Evolutionary conservation across 2,113 vertebrate genomes (phyloP).

Genomic region (Cyanoramphus novaezelandiae): DNA sequence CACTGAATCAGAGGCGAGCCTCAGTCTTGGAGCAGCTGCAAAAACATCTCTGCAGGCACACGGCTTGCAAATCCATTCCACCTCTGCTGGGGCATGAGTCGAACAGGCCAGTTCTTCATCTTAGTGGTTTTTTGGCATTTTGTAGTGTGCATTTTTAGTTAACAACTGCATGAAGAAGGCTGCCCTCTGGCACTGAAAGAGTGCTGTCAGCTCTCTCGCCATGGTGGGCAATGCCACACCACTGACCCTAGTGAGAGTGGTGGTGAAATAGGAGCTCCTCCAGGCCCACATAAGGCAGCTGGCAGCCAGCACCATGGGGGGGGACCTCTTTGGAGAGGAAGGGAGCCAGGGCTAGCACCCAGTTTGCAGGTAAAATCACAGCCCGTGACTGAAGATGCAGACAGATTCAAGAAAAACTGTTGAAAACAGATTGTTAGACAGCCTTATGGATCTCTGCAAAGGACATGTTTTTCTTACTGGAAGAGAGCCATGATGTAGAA

Average conservation of each 20-base stretch:
- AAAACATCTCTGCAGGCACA: not conserved
- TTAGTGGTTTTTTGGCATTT: not conserved
- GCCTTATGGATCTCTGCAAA: not conserved
- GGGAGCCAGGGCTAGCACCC: not conserved
- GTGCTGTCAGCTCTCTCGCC: not conserved
- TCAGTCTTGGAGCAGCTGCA: not conserved
- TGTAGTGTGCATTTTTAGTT: not conserved
- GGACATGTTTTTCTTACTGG: conserved; percentile 16
- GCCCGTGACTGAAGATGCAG: not conserved
- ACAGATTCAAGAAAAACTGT: not conserved
- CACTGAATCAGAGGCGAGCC: not conserved
- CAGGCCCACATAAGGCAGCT: accelerated
- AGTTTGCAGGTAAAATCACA: not conserved
- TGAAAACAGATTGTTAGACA: conserved; percentile 21
- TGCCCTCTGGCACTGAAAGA: not conserved
- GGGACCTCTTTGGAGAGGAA: not conserved
- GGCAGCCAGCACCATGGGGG: accelerated
- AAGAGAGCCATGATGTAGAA: conserved; percentile 28
- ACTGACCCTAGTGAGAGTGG: accelerated
- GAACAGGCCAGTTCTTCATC: not conserved
- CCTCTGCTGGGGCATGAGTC: not conserved
- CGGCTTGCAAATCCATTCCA: not conserved
- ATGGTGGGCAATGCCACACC: not conserved
- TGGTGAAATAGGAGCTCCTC: not conserved
- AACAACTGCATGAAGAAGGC: not conserved